Conservation (phyloP, 2,113 vertebrate species). For the Spea multiplicata region DNA sequence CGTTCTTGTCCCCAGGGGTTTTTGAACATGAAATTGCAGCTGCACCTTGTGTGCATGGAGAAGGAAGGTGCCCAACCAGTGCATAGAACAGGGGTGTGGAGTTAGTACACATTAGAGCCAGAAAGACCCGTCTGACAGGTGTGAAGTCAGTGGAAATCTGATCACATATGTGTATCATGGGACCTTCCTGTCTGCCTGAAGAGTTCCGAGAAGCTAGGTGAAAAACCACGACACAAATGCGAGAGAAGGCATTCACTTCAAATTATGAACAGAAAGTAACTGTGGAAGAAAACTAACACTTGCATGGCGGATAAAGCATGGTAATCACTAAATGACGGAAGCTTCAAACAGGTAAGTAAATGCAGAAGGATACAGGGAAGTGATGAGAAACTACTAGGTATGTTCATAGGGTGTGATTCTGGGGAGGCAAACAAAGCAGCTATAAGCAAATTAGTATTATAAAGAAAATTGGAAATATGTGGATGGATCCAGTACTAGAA, state of each 20-base stretch:
- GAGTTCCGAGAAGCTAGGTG: conserved; percentile 5
- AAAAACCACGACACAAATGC: background rate
- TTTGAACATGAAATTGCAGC: background rate
- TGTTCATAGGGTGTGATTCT: no score
- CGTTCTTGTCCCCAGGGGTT: background rate
- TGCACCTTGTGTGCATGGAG: conserved; percentile 18
- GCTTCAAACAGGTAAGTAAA: conserved; percentile 12
- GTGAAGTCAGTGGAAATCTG: conserved; percentile 48
- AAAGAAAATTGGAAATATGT: no score
- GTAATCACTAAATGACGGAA: background rate
- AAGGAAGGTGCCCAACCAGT: background rate
- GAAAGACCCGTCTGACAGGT: conserved; percentile 48
- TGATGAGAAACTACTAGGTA: background rate
- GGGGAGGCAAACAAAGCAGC: no score
- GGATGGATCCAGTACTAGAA: no score
- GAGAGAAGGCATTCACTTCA: background rate
- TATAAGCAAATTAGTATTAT: no score
- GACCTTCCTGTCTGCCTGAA: conserved; percentile 39
- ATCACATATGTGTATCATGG: conserved; percentile 41
- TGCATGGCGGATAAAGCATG: conserved; percentile 4
- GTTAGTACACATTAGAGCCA: conserved; percentile 40
- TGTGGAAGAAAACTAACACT: background rate
- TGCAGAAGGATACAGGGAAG: background rate
- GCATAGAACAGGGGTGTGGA: conserved; percentile 21
- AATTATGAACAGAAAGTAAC: background rate